Conservation (phyloP, 1,140 invertebrate species). For the Belonocnema kinseyi region DNA sequence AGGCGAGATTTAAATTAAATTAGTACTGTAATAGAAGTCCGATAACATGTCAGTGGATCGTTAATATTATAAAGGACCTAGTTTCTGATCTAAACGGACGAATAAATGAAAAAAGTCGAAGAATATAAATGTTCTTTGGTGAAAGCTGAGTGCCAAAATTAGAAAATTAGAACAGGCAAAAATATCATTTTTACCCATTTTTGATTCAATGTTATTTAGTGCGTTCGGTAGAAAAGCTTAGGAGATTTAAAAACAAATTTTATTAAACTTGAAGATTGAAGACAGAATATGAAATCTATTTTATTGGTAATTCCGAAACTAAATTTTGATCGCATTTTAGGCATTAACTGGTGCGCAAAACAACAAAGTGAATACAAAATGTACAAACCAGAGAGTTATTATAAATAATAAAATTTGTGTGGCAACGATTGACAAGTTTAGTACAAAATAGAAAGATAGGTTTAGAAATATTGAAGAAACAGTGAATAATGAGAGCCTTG, state of each 20-base stretch:
- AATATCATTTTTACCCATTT: background rate
- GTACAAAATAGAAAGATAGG: background rate
- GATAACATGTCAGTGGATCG: background rate
- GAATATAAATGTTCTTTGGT: background rate
- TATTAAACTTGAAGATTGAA: background rate
- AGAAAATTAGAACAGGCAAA: background rate
- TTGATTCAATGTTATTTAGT: background rate
- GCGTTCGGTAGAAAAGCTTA: background rate
- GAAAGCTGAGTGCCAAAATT: background rate
- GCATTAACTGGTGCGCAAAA: background rate
- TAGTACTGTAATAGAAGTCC: background rate
- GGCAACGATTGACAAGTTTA: background rate
- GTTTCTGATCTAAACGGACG: background rate
- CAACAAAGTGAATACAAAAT: background rate
- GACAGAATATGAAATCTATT: background rate
- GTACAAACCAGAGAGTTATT: background rate
- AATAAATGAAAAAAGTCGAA: background rate
- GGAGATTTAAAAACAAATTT: background rate
- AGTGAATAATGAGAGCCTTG: no score
- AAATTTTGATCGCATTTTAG: no score
- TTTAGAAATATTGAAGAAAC: background rate
- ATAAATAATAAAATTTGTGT: background rate
- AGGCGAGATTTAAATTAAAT: background rate
- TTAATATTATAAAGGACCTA: background rate
- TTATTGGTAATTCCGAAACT: no score